A percentile compares a stretch with the other conserved stretches of the same genome.
These are phyloP conservation scores for Globicephala melas DNA, from an alignment of 2,113 vertebrate species.

Conservation along the genomic window DNA sequence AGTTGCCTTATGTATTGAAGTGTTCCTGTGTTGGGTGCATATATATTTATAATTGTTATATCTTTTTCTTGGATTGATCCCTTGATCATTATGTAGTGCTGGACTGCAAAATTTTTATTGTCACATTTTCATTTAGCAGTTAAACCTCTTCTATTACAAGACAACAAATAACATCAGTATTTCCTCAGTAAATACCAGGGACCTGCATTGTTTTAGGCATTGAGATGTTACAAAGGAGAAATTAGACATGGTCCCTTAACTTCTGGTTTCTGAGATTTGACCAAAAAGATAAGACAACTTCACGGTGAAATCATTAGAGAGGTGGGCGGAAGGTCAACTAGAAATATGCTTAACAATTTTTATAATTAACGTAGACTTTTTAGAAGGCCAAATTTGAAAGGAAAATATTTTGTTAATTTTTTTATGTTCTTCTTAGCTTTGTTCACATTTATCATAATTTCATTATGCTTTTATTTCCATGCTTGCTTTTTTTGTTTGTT, in stretches of 20 bases:
- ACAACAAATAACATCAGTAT: neutral
- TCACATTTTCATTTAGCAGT: neutral
- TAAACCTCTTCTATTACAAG: neutral
- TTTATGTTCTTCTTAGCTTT: neutral
- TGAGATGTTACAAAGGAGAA: neutral
- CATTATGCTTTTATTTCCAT: neutral
- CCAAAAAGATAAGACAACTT: neutral
- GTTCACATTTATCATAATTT: neutral
- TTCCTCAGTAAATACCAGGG: conserved; percentile 13
- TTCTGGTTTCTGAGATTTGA: neutral
- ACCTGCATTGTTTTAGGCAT: neutral
- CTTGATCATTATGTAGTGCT: neutral
- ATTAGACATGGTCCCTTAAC: neutral
- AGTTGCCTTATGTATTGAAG: too few species aligned
- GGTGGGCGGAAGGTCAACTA: neutral
- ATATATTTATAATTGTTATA: too few species aligned
- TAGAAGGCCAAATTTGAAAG: neutral
- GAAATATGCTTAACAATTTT: neutral
- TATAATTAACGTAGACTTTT: neutral
- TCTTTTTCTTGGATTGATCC: too few species aligned
- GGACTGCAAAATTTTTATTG: neutral
- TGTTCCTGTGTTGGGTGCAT: too few species aligned
- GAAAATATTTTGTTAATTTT: neutral
- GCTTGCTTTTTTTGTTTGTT: too few species aligned
- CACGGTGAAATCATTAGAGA: neutral